These are phyloP conservation scores for Drosophila micromelanica DNA, from an alignment of 1,140 invertebrate genomes.

Conservation along the genomic window DNA sequence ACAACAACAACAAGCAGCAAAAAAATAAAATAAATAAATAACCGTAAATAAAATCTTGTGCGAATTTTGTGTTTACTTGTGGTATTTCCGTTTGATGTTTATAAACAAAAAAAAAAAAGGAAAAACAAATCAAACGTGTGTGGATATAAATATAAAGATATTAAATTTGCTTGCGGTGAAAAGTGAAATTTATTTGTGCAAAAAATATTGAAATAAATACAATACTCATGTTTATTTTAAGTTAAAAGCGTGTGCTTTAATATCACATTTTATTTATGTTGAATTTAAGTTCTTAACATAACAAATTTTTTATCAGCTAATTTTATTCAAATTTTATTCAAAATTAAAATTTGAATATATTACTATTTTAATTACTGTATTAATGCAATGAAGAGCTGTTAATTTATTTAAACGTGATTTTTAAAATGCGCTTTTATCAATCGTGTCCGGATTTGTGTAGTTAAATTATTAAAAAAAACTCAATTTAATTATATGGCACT, in stretches of 20 bases:
- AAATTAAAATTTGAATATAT: background rate
- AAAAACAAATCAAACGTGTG: no score
- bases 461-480: conserved; percentile 6
- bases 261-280: background rate
- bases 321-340: no score
- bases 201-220: conserved; percentile 10
- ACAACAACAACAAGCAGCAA: conserved; percentile 32
- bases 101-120: conserved; percentile 51
- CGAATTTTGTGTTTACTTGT: conserved; percentile 7
- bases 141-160: conserved; percentile 4
- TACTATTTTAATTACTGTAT: background rate
- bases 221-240: conserved; percentile 17
- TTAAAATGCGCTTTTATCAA: background rate
- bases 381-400: background rate
- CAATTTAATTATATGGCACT: conserved; percentile 11
- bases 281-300: background rate
- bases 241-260: background rate
- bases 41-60: conserved; percentile 43
- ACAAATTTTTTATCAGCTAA: no score
- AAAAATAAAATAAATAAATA: conserved; percentile 33
- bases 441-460: background rate
- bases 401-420: conserved; percentile 13
- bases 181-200: conserved; percentile 31
- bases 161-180: conserved; percentile 5
- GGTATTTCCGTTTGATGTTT: conserved; percentile 64